Conservation (phyloP, 2,888 invertebrate genomes). For the Glyphotaelius pellucidus region DNA sequence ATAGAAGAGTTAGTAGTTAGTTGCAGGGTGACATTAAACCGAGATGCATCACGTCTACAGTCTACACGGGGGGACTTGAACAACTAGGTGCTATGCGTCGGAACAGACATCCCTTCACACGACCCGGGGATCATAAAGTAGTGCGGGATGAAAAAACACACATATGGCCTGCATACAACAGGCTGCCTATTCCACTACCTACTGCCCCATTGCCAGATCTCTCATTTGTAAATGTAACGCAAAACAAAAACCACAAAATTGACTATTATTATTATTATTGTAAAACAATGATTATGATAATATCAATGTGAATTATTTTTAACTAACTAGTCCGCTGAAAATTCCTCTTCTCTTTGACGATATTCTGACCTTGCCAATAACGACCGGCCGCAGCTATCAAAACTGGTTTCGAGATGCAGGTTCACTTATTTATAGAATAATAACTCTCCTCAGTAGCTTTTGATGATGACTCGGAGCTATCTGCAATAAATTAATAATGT, state of each 20-base stretch:
- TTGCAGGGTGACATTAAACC: background rate
- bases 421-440: background rate
- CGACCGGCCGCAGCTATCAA: background rate
- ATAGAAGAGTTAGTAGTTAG: background rate
- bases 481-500: background rate
- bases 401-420: background rate
- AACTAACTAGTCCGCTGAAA: background rate
- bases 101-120: constrained; percentile 41
- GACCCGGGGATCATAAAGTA: constrained; percentile 25
- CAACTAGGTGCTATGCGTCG: background rate
- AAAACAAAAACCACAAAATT: background rate
- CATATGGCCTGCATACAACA: constrained; percentile 17
- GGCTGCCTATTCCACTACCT: background rate
- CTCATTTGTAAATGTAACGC: background rate
- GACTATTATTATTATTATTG: background rate
- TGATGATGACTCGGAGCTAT: background rate
- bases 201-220: constrained; percentile 26
- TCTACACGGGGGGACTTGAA: background rate
- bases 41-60: constrained; percentile 10
- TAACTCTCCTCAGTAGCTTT: background rate
- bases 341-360: background rate
- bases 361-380: background rate
- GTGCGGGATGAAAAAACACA: constrained; percentile 25
- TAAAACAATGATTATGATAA: background rate
- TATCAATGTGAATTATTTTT: background rate